phyloP scores from a whole-genome alignment of 2,888 invertebrate species.

The Copidosoma aretas region DNA sequence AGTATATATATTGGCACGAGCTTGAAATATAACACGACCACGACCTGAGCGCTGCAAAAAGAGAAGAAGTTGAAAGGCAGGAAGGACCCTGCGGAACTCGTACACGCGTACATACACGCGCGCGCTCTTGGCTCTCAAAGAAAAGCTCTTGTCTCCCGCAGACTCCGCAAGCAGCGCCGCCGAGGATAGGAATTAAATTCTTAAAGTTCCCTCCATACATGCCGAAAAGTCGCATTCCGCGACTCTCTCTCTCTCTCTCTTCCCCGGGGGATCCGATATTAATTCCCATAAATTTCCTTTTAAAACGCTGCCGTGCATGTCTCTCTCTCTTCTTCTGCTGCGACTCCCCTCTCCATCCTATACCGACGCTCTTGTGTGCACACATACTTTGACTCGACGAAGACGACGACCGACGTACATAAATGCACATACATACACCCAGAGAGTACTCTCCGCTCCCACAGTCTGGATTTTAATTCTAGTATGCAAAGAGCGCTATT shows the following conservation, averaged over 20 bases:
- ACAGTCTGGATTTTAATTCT: slow-evolving; percentile 59
- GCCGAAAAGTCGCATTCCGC: slow-evolving; percentile 61
- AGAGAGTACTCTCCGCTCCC: slow-evolving; percentile 46
- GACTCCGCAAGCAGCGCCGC: slow-evolving; percentile 15
- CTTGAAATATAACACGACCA: too few relatives aligned
- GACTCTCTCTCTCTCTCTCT: slow-evolving; percentile 52
- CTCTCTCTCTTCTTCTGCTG: slow-evolving; percentile 26
- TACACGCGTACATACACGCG: slow-evolving; percentile 7
- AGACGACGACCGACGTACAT: too few relatives aligned
- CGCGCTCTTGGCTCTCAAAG: slow-evolving; percentile 13
- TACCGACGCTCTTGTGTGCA: neutral
- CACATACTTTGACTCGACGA: neutral
- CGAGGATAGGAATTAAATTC: slow-evolving; percentile 60
- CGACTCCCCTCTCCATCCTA: slow-evolving; percentile 24
- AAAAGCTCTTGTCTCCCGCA: slow-evolving; percentile 18
- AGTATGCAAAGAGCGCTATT: slow-evolving; percentile 61
- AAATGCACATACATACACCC: too few relatives aligned
- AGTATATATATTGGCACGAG: too few relatives aligned
- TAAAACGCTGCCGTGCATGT: slow-evolving; percentile 55
- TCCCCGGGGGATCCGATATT: slow-evolving; percentile 60
- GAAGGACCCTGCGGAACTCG: neutral
- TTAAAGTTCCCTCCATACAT: slow-evolving; percentile 61
- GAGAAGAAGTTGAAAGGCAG: neutral
- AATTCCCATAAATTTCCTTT: slow-evolving; percentile 64
- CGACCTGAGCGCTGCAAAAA: neutral